Percentiles rank a stretch among this genome's conserved stretches.
These are phyloP conservation scores for Mamestra configurata DNA, from an alignment of 1,140 invertebrate genomes.

Conservation along the genomic window DNA sequence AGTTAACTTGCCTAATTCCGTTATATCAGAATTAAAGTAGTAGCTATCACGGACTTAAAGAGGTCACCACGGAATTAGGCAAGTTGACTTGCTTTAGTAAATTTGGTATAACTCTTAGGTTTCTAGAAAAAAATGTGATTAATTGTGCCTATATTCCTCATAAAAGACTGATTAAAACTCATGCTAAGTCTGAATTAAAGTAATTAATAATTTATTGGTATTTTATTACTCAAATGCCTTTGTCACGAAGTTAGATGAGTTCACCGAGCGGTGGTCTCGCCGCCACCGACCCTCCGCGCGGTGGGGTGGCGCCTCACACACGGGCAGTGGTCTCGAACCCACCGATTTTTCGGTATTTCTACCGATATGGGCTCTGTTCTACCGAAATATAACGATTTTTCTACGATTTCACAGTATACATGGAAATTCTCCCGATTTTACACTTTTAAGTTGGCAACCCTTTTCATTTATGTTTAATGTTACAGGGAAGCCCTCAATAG, in stretches of 20 bases:
- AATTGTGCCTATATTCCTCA: background rate
- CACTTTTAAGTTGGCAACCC: too few relatives aligned
- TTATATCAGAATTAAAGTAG: constrained; percentile 9
- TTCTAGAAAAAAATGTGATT: background rate
- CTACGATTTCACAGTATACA: too few relatives aligned
- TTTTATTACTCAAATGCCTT: constrained; percentile 11
- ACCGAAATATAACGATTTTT: too few relatives aligned
- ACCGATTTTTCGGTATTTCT: too few relatives aligned
- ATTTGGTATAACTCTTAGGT: constrained; percentile 1
- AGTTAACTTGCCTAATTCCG: constrained; percentile 13
- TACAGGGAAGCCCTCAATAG: too few relatives aligned
- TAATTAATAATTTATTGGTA: constrained; percentile 21
- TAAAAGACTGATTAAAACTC: constrained; percentile 9
- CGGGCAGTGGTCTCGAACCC: too few relatives aligned
- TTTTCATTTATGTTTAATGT: too few relatives aligned
- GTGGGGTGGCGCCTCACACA: too few relatives aligned
- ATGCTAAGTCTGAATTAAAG: constrained; percentile 4
- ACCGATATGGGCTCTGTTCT: too few relatives aligned
- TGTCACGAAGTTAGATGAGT: background rate
- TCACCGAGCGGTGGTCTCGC: too few relatives aligned
- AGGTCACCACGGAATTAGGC: constrained; percentile 9
- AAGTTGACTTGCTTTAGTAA: background rate
- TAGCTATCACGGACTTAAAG: constrained; percentile 10
- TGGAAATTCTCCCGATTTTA: too few relatives aligned
- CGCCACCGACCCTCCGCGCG: too few relatives aligned